These are phyloP conservation scores for Branchellion lobata DNA, from an alignment of 2,888 invertebrate species.

Conservation along the genomic window DNA sequence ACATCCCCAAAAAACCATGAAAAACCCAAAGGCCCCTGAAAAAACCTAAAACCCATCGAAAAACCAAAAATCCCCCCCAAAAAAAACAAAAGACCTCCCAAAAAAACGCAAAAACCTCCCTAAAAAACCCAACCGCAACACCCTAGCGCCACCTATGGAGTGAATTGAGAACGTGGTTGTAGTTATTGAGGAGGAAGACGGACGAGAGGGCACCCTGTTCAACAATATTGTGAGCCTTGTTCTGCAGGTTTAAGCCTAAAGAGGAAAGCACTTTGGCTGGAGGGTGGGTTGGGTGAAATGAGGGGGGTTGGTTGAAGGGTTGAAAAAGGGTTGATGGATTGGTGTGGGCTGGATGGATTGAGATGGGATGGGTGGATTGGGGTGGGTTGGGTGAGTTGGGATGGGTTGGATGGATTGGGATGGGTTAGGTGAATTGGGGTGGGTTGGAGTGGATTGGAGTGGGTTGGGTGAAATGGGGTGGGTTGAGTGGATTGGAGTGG, in stretches of 20 bases:
- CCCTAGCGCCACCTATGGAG: constrained; percentile 70
- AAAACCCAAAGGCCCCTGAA: too few species aligned
- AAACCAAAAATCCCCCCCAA: too few species aligned
- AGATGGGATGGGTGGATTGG: not conserved
- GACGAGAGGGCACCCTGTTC: constrained; percentile 79
- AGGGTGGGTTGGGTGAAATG: not conserved
- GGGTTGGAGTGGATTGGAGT: too few species aligned
- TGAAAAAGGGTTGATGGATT: not conserved
- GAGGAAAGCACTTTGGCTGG: constrained; percentile 71
- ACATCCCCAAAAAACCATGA: too few species aligned
- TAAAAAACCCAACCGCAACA: constrained; percentile 1
- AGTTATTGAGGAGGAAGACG: constrained; percentile 89
- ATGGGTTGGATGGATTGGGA: too few species aligned
- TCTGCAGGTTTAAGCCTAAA: constrained; percentile 81
- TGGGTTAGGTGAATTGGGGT: too few species aligned
- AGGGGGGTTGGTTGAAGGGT: not conserved
- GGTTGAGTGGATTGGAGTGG: too few species aligned
- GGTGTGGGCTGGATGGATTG: not conserved
- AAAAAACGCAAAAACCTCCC: too few species aligned
- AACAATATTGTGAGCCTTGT: constrained; percentile 83
- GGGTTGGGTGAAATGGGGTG: too few species aligned
- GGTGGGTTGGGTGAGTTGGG: too few species aligned
- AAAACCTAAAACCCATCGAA: too few species aligned
- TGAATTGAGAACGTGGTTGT: constrained; percentile 88
- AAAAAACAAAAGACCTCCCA: too few species aligned